These are phyloP conservation scores for Hymenochirus boettgeri DNA, from an alignment of 2,113 vertebrate genomes.

Conservation along the genomic window DNA sequence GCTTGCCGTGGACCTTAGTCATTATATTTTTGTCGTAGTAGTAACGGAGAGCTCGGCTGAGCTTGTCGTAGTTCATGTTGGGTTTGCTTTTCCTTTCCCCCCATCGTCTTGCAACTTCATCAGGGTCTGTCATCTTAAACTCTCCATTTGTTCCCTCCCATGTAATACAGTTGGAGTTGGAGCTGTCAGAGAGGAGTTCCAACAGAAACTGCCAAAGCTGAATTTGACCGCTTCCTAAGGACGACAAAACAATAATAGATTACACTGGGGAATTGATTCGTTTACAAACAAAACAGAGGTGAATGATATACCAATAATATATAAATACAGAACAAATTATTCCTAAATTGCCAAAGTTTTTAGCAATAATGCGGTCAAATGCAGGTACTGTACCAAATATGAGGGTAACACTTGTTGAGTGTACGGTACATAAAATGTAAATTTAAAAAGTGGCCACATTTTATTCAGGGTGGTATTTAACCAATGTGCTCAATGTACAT, in stretches of 20 bases:
- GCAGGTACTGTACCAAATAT: too few relatives aligned
- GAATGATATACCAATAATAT: too few relatives aligned
- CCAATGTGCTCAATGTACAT: too few relatives aligned
- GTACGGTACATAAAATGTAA: too few relatives aligned
- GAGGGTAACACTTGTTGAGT: too few relatives aligned
- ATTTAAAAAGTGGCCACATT: too few relatives aligned
- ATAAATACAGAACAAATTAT: too few relatives aligned
- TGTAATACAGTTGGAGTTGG: conserved; percentile 82
- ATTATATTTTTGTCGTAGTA: conserved; percentile 92
- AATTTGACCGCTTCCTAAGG: conserved; percentile 79
- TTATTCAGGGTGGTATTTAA: too few relatives aligned
- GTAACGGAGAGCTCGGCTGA: conserved; percentile 82
- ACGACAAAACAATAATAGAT: too few relatives aligned
- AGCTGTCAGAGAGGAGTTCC: conserved; percentile 81
- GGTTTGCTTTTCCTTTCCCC: conserved; percentile 82
- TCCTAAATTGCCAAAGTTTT: conserved; percentile 60
- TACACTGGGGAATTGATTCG: too few relatives aligned
- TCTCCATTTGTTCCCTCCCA: conserved; percentile 87
- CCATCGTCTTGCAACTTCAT: conserved; percentile 84
- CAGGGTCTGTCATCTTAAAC: conserved; percentile 85
- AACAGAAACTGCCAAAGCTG: conserved; percentile 86
- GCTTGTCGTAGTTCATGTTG: conserved; percentile 90
- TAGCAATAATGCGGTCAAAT: too few relatives aligned
- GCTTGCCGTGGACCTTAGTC: conserved; percentile 88
- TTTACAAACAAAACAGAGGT: too few relatives aligned